Conservation (phyloP, 2,797 vertebrate species). For the Amniataba percoides region DNA sequence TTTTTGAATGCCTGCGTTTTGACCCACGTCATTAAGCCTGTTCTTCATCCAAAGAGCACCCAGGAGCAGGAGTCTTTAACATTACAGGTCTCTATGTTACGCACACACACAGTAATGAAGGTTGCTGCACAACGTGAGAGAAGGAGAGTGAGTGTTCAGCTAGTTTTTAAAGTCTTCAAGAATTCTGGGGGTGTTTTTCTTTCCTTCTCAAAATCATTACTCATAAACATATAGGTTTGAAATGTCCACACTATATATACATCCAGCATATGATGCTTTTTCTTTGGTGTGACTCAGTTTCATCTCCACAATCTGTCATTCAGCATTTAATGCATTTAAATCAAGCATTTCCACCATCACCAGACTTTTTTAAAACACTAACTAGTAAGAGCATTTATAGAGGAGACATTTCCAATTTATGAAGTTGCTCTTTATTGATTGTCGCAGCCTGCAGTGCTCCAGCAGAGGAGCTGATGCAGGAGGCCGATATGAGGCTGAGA, state of each 20-base stretch:
- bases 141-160: conserved; percentile 2
- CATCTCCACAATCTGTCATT: conserved; percentile 58
- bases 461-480: conserved; percentile 40
- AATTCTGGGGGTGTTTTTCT: conserved; percentile 17
- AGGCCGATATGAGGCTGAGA: conserved; percentile 25
- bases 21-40: conserved; percentile 26
- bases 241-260: background rate
- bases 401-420: conserved; percentile 47
- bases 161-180: conserved; percentile 15
- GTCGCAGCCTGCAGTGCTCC: conserved; percentile 27
- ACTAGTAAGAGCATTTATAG: conserved; percentile 41
- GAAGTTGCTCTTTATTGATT: conserved; percentile 63
- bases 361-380: conserved; percentile 44
- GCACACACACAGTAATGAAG: background rate
- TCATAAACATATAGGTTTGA: conserved; percentile 24
- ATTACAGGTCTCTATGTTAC: background rate
- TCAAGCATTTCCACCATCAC: conserved; percentile 46
- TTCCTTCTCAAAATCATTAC: conserved; percentile 45
- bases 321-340: conserved; percentile 72
- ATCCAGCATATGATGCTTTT: too few relatives aligned
- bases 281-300: conserved; percentile 37
- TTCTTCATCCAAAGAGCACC: conserved; percentile 22
- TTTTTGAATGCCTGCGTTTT: conserved; percentile 33
- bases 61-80: background rate
- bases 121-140: conserved; percentile 5